Evolutionary conservation across 2,888 invertebrate species (phyloP), one percentile per base, ranked within the genome.

Genomic region (Thysanoteuthis rhombus): DNA sequence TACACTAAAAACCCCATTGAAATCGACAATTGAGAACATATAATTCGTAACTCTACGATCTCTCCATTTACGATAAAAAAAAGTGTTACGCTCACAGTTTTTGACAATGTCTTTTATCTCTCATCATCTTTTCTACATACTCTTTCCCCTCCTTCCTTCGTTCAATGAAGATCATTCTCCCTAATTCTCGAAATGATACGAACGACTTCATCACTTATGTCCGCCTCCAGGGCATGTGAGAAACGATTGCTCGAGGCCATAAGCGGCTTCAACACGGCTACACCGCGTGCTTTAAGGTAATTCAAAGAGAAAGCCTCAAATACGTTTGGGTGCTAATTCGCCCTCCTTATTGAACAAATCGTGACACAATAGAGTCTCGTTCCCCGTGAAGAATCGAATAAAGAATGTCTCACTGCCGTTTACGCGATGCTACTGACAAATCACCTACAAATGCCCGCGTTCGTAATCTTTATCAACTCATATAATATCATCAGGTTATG

Each of bases 81-180:
- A n/a, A 75, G 12, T n/a, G n/a, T n/a, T n/a, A 75, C n/a, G 75
- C 10, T n/a, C n/a, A n/a, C 75, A n/a, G 12, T 75, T 75, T 75
- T 75, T 75, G 75, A 75, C 75, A 75, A 75, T 75, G n/a, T n/a
- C n/a, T 75, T 75, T 75, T 75, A 75, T 75, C 75, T 75, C 75
- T n/a, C n/a, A 10, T n/a, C 75, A 75, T 32, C 32, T 75, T n/a
- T 75, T 16, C 75, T n/a, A 12, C 75, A 0, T 75, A 12, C n/a
- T n/a, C n/a, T 75, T n/a, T 75, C 12, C n/a, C 75, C n/a, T 75
- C 75, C n/a, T 16, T 75, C n/a, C 75, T 32, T 75, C 32, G 75
- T 75, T 52, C 25, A 52, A 25, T 52, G 6, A 52, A 52, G 22
- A 25, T 52, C 52, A 52, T 52, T 75, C 75, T 75, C n/a, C 75